phyloP scores from a whole-genome alignment of 92 coral and sea anemone species.

The Galaxea fascicularis region DNA sequence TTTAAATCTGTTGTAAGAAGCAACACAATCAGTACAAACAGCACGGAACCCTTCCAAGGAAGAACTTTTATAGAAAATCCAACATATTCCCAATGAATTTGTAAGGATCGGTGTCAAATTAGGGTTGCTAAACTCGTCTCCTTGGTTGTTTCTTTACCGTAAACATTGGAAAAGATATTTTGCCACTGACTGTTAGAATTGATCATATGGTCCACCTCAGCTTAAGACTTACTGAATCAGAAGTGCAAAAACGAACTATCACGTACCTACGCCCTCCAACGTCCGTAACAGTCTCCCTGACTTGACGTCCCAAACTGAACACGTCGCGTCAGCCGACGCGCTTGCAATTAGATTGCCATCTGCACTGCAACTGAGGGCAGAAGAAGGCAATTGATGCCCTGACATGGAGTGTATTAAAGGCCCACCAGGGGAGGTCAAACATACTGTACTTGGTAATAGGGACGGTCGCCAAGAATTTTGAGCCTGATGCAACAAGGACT shows the following conservation, averaged over 20 bases:
- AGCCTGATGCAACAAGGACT: conserved; percentile 51
- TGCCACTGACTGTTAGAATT: not conserved
- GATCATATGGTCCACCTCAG: not conserved
- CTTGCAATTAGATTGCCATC: conserved; percentile 77
- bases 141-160: too few species aligned
- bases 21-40: too few species aligned
- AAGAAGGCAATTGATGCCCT: conserved; percentile 65
- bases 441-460: conserved; percentile 66
- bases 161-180: too few species aligned
- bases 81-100: too few species aligned
- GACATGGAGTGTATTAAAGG: conserved; percentile 82
- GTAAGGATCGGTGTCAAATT: too few species aligned
- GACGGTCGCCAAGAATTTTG: conserved; percentile 48
- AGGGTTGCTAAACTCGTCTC: too few species aligned
- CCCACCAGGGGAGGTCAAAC: conserved; percentile 86
- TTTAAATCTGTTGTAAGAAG: too few species aligned
- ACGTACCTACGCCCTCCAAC: conserved; percentile 65
- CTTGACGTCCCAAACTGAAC: conserved; percentile 73
- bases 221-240: not conserved
- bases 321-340: conserved; percentile 66
- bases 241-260: not conserved
- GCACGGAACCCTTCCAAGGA: too few species aligned
- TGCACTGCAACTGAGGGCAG: conserved; percentile 73
- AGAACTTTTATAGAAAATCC: too few species aligned
- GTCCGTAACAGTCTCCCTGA: conserved; percentile 75